A percentile compares a stretch with the other conserved stretches of the same genome.
phyloP scores from a whole-genome alignment of 1,140 invertebrate genomes.

The Drosophila pandora region DNA sequence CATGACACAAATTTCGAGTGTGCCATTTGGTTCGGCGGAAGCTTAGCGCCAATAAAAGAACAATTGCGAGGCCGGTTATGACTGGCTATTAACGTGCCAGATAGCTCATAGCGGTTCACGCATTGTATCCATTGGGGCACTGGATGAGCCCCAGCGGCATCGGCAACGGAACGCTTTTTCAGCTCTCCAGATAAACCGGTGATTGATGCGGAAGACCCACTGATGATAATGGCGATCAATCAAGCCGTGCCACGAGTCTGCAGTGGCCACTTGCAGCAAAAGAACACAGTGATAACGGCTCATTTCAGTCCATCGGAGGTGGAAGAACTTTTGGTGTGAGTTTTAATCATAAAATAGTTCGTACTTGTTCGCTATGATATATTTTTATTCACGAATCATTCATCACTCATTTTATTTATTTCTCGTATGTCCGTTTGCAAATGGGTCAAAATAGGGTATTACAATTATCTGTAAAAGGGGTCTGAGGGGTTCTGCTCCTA shows the following conservation, averaged over 20 bases:
- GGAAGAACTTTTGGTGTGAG: no score
- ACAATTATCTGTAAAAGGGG: no score
- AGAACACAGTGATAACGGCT: background rate
- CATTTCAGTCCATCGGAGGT: background rate
- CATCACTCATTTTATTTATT: no score
- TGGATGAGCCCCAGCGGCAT: conserved; percentile 37
- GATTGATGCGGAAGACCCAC: conserved; percentile 61
- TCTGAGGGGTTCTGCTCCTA: no score
- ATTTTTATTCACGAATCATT: no score
- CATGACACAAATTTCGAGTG: conserved; percentile 60
- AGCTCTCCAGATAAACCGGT: conserved; percentile 45
- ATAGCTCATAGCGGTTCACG: conserved; percentile 51
- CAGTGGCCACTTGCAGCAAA: conserved; percentile 7
- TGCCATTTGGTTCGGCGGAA: conserved; percentile 50
- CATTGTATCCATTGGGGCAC: conserved; percentile 27
- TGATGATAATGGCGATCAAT: conserved; percentile 54
- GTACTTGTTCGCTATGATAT: no score
- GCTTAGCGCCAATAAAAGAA: conserved; percentile 71
- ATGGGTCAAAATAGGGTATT: no score
- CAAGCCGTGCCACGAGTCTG: conserved; percentile 25
- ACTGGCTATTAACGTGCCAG: conserved; percentile 30
- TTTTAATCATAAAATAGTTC: no score
- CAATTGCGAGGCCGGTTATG: conserved; percentile 53
- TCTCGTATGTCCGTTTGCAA: no score
- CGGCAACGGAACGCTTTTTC: conserved; percentile 38